Percentiles rank a stretch among this genome's conserved stretches.
Conservation (phyloP, 2,113 vertebrate genomes). For the Falco punctatus region DNA sequence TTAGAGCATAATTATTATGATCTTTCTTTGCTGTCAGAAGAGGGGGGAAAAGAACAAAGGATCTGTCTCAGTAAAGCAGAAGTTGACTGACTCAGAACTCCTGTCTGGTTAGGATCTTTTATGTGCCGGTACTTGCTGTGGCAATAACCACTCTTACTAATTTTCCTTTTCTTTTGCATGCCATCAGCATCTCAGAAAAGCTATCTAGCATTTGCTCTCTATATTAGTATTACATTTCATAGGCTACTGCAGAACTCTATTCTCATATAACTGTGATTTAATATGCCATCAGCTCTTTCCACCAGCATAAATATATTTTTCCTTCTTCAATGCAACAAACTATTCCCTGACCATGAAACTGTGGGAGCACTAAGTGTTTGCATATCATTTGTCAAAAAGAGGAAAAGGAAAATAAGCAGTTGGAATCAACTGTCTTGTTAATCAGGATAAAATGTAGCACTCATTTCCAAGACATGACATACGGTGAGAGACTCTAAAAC, state of each 20-base stretch:
- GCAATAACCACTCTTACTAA: not conserved
- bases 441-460: not conserved
- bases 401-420: not conserved
- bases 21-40: constrained; percentile 21
- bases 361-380: not conserved
- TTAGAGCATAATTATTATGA: not conserved
- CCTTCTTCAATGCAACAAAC: not conserved
- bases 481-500: not conserved
- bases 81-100: constrained; percentile 40
- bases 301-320: not conserved
- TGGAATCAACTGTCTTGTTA: not conserved
- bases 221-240: not conserved
- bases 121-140: not conserved
- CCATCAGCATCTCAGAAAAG: not conserved
- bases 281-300: not conserved
- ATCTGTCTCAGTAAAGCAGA: constrained; percentile 7
- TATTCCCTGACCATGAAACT: not conserved
- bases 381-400: not conserved
- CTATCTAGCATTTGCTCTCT: not conserved
- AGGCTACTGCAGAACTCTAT: not conserved
- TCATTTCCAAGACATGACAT: not conserved
- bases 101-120: constrained; percentile 22
- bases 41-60: not conserved
- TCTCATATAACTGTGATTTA: not conserved
- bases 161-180: constrained; percentile 7